Evolutionary conservation across 2,113 vertebrate species (phyloP).

Genomic region (Strigops habroptila): DNA sequence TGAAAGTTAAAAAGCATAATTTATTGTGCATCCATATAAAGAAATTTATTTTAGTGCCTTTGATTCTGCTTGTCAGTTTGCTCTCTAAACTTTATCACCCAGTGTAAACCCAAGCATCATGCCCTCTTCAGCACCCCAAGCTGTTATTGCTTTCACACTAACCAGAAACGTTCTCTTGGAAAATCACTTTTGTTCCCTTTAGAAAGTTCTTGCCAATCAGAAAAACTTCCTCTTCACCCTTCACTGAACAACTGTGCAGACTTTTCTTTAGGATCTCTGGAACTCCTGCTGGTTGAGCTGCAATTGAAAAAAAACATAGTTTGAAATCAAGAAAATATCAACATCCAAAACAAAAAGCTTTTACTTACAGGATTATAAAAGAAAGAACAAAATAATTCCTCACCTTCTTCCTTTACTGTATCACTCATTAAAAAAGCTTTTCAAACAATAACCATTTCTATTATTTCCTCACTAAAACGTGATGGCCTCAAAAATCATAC

Average conservation of each 20-base stretch:
- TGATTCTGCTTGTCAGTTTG: neutral
- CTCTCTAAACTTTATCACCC: neutral
- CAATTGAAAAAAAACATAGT: neutral
- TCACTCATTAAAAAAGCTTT: neutral
- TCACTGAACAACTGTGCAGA: conserved; percentile 90
- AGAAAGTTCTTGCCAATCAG: conserved; percentile 99
- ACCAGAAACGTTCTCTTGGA: conserved; percentile 95
- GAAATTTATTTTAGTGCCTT: neutral
- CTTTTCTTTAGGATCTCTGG: conserved; percentile 99
- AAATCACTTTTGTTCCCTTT: conserved; percentile 98
- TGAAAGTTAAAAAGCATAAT: conserved; percentile 19
- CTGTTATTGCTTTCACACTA: conserved; percentile 21
- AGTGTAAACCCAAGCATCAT: neutral
- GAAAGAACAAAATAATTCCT: neutral
- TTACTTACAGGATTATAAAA: neutral
- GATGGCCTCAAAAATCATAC: neutral
- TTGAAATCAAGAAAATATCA: conserved; percentile 1
- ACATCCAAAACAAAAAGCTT: neutral
- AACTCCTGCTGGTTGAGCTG: conserved; percentile 95
- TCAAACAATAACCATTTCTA: neutral
- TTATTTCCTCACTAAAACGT: neutral
- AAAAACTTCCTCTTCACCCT: conserved; percentile 94
- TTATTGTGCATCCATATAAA: neutral
- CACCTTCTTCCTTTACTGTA: neutral
- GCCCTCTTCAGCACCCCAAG: neutral